Evolutionary conservation across 2,797 vertebrate species (phyloP), one percentile per base, ranked within the genome.

Genomic region (Muscicapa striata): DNA sequence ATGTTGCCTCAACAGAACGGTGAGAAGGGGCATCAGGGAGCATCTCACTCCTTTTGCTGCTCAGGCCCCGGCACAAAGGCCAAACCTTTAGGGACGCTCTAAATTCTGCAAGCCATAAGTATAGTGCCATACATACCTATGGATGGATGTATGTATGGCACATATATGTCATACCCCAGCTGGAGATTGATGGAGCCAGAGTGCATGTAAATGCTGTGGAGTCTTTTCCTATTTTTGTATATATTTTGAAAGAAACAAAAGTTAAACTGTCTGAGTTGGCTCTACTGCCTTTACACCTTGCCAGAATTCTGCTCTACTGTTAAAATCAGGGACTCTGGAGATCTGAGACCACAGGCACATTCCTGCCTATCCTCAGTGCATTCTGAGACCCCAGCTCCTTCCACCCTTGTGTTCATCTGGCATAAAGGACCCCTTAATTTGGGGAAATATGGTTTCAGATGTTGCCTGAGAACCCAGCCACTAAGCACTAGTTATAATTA

Each of bases 1-100:
- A 91, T 95, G 90, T 95, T 95, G 90, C 79, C 94, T 95, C 93
- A 95, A 74, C 87, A 93, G 92, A 87, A 95, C 41, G 45, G 87
- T 95, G 93, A 96, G 94, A 93, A 94, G 36, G 82, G 91, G 78
- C 84, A 87, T 67, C 82, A 93, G 64, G 82, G 79, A 84, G 34
- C 57, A 57, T 72, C 87, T 83, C 85, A 74, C 14, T 82, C 43
- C 75, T 87, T 54, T 85, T 91, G 67, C 82, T 58, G 59, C 61
- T 91, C 91, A 90, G 77, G 81, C 77, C 87, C 58, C 0, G 0
- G 43, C 81, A 79, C 59, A 82, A 91, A 82, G 67, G 67, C 82
- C 75, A 91, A 55, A 64, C 40, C 36, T 63, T 91, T 92, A 94
- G 91, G 84, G 87, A 74, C 1, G 29, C 20, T 74, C 61, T 95